Percentiles rank a stretch among this genome's conserved stretches.
These are phyloP conservation scores for Rhinopomastus cyanomelas DNA, from an alignment of 2,113 vertebrate genomes.

Conservation along the genomic window DNA sequence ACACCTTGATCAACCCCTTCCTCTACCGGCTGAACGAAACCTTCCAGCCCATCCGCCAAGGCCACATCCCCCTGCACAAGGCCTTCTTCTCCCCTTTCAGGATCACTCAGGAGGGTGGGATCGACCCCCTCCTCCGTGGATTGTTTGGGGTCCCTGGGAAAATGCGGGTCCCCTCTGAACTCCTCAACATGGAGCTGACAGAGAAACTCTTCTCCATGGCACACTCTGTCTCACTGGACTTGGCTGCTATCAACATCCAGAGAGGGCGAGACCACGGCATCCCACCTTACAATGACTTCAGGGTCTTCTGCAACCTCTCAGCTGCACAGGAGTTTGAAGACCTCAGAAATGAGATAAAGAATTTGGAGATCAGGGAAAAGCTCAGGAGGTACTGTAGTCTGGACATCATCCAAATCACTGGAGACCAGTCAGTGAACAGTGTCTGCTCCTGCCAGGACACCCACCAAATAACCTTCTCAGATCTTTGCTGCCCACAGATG, in stretches of 20 bases:
- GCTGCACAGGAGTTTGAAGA: slow-evolving; percentile 73
- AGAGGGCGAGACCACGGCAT: slow-evolving; percentile 74
- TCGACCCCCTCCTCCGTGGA: slow-evolving; percentile 72
- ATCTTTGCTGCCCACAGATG: neutral
- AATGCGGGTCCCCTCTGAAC: slow-evolving; percentile 72
- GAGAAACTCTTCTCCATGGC: slow-evolving; percentile 79
- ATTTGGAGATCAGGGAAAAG: slow-evolving; percentile 76
- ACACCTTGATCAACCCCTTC: slow-evolving; percentile 76
- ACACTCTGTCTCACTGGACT: slow-evolving; percentile 73
- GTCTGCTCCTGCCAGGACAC: neutral
- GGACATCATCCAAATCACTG: neutral
- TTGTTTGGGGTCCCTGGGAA: slow-evolving; percentile 74
- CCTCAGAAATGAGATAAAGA: slow-evolving; percentile 75
- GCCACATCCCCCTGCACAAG: slow-evolving; percentile 74
- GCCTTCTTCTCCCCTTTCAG: slow-evolving; percentile 77
- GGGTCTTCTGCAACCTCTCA: slow-evolving; percentile 77
- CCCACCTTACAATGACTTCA: slow-evolving; percentile 76
- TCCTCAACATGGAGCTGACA: slow-evolving; percentile 75
- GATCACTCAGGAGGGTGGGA: slow-evolving; percentile 74
- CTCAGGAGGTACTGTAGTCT: slow-evolving; percentile 69
- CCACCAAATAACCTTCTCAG: neutral
- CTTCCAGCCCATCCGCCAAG: slow-evolving; percentile 71
- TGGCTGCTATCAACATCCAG: slow-evolving; percentile 78
- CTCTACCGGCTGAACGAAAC: slow-evolving; percentile 70
- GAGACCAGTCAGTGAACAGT: neutral